Percentiles rank a stretch among this genome's conserved stretches.
Conservation (phyloP, 2,888 invertebrate species). For the Nomada goodeniana region DNA sequence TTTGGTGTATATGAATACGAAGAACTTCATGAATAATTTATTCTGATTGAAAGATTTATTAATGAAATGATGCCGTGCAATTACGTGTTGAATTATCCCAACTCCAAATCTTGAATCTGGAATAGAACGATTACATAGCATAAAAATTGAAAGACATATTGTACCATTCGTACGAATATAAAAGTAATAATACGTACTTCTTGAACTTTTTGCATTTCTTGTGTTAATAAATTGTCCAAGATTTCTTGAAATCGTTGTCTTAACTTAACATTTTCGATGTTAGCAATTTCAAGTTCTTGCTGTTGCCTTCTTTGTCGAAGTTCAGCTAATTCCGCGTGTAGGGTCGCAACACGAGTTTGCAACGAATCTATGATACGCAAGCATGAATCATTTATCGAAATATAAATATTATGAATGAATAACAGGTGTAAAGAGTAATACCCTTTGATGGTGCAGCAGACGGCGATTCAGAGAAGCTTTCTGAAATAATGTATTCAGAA, state of each 20-base stretch:
- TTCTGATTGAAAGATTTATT: constrained; percentile 11
- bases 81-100: constrained; percentile 60
- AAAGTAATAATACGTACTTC: constrained; percentile 85
- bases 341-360: constrained; percentile 88
- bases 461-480: constrained; percentile 73
- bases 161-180: background rate
- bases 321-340: constrained; percentile 91
- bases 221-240: constrained; percentile 89
- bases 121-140: constrained; percentile 48
- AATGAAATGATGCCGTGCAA: background rate
- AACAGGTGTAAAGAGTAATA: constrained; percentile 27
- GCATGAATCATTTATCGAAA: background rate
- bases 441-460: constrained; percentile 72
- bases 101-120: constrained; percentile 77
- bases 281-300: constrained; percentile 93
- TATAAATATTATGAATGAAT: constrained; percentile 3
- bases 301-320: constrained; percentile 90
- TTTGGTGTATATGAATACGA: background rate
- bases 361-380: constrained; percentile 83
- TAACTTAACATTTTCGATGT: constrained; percentile 93
- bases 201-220: constrained; percentile 92
- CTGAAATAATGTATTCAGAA: constrained; percentile 80
- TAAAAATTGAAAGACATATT: background rate
- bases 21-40: constrained; percentile 5
- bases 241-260: constrained; percentile 93